A percentile compares a stretch with the other conserved stretches of the same genome.
phyloP scores from a whole-genome alignment of 64 coral and sea anemone species.

The Acropora tenuis region DNA sequence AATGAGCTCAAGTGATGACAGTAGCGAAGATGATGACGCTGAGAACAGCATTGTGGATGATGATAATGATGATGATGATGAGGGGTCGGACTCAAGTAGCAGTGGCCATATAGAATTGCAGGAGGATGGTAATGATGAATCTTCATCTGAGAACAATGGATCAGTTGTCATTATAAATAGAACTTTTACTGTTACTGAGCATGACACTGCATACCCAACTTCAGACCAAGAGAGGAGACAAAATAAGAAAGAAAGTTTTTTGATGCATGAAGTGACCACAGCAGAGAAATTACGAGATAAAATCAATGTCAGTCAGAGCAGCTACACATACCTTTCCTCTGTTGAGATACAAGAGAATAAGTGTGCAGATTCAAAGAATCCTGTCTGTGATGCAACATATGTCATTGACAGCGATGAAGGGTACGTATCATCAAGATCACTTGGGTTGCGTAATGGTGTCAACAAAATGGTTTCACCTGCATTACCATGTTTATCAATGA shows the following conservation, averaged over 20 bases:
- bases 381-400: constrained; percentile 9
- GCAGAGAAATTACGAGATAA: not conserved
- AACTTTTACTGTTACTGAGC: not conserved
- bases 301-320: not conserved
- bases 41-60: not conserved
- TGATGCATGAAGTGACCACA: not conserved
- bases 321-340: not conserved
- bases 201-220: not conserved
- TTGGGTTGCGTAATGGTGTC: not conserved
- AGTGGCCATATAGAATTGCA: constrained; percentile 1
- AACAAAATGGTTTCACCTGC: constrained; percentile 9
- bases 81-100: constrained; percentile 2
- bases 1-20: not conserved
- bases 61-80: not conserved
- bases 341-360: not conserved
- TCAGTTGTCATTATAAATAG: not conserved
- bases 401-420: not conserved
- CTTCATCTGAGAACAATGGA: not conserved
- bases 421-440: not conserved
- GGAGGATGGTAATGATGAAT: not conserved
- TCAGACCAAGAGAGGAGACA: not conserved
- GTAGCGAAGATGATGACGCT: not conserved
- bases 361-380: not conserved
- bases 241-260: not conserved
- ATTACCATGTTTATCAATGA: not conserved